Conservation (phyloP, 2,113 vertebrate species). For the Notothenia coriiceps region DNA sequence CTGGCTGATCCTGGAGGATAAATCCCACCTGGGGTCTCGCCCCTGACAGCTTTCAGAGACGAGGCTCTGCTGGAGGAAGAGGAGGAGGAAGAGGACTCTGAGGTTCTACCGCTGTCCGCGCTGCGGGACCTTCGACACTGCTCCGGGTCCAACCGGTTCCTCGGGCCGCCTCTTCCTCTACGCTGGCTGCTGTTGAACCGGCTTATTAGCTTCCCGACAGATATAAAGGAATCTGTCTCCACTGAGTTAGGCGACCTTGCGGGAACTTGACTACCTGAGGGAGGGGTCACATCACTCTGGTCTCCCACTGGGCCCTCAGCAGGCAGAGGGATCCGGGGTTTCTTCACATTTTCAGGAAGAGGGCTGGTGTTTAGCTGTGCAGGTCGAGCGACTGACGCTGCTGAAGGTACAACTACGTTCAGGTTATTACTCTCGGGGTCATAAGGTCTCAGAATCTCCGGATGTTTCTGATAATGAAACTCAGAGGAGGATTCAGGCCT, state of each 20-base stretch:
- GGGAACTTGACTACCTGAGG: constrained; percentile 30
- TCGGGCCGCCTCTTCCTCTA: constrained; percentile 87
- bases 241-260: constrained; percentile 70
- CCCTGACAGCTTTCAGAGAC: constrained; percentile 55
- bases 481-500: constrained; percentile 64
- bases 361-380: constrained; percentile 62
- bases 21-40: constrained; percentile 30
- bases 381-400: constrained; percentile 49
- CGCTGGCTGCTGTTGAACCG: constrained; percentile 89
- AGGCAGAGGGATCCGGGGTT: constrained; percentile 77
- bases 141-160: constrained; percentile 86
- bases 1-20: constrained; percentile 73
- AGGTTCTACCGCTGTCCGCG: constrained; percentile 82
- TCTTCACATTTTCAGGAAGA: constrained; percentile 66
- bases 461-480: constrained; percentile 90
- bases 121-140: constrained; percentile 91
- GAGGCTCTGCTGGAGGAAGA: constrained; percentile 67
- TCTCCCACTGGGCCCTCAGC: constrained; percentile 68
- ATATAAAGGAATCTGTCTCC: constrained; percentile 88
- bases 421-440: constrained; percentile 87
- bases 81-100: constrained; percentile 79
- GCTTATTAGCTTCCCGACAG: constrained; percentile 91
- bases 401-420: constrained; percentile 61
- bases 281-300: constrained; percentile 33
- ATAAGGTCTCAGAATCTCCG: constrained; percentile 91